Conservation (phyloP, 2,888 invertebrate species). For the Halictus ligatus region DNA sequence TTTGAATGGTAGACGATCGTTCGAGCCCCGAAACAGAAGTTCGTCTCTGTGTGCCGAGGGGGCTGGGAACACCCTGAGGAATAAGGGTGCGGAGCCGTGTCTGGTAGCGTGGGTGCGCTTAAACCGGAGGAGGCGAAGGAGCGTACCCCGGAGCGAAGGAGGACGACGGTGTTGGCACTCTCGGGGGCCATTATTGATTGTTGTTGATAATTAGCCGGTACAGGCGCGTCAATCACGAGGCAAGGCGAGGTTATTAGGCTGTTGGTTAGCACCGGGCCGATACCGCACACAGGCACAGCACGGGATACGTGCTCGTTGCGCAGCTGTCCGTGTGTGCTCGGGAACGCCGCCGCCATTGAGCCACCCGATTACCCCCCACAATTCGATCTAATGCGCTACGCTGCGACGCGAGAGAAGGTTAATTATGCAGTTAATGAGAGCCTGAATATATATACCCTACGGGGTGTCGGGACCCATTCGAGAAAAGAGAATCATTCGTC, state of each 20-base stretch:
- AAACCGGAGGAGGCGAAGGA: constrained; percentile 13
- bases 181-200: constrained; percentile 80
- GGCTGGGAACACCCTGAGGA: constrained; percentile 35
- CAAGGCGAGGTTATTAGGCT: constrained; percentile 82
- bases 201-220: constrained; percentile 83
- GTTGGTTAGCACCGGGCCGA: constrained; percentile 79
- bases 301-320: constrained; percentile 40
- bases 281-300: constrained; percentile 63
- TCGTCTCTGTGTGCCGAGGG: constrained; percentile 5
- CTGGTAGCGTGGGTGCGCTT: constrained; percentile 41
- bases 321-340: constrained; percentile 34
- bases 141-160: constrained; percentile 49
- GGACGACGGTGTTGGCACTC: constrained; percentile 65
- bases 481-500: constrained; percentile 54
- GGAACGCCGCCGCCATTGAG: constrained; percentile 75
- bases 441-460: constrained; percentile 68
- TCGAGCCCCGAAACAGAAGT: constrained; percentile 44
- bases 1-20: constrained; percentile 10
- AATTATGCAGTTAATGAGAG: constrained; percentile 83
- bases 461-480: constrained; percentile 48
- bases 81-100: constrained; percentile 44
- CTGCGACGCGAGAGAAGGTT: constrained; percentile 81
- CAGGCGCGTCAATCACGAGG: constrained; percentile 82
- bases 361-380: constrained; percentile 82
- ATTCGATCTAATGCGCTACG: constrained; percentile 81